Evolutionary conservation across 1,140 invertebrate species (phyloP).

Genomic region (Drosophila rufa): DNA sequence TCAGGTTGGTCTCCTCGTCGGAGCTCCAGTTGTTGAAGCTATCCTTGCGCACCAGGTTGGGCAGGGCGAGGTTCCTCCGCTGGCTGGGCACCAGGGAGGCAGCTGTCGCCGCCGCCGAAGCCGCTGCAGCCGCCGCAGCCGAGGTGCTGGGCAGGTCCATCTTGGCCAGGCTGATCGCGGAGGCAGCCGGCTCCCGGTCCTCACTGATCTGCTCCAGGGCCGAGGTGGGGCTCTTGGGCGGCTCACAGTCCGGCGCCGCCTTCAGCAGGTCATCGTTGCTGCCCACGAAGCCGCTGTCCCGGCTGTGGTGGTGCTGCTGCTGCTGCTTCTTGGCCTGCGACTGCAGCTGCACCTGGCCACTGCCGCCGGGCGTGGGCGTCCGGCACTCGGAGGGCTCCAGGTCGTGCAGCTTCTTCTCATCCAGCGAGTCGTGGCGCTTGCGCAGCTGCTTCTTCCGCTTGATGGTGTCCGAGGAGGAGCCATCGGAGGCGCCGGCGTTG

Average conservation of each 20-base stretch:
- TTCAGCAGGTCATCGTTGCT: conserved; percentile 94
- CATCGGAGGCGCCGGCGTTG: conserved; percentile 86
- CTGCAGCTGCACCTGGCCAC: conserved; percentile 48
- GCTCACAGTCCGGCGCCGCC: conserved; percentile 86
- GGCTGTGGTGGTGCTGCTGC: conserved; percentile 88
- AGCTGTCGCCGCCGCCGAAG: not conserved
- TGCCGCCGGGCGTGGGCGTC: conserved; percentile 85
- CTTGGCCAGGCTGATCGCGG: conserved; percentile 66
- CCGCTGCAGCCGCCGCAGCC: conserved; percentile 2
- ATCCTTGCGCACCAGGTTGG: conserved; percentile 89
- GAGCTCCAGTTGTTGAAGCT: conserved; percentile 97
- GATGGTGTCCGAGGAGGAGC: conserved; percentile 91
- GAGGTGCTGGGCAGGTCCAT: conserved; percentile 64
- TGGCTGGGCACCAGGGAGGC: conserved; percentile 8
- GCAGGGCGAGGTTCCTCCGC: conserved; percentile 58
- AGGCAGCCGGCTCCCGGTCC: conserved; percentile 74
- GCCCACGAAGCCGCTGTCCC: conserved; percentile 94
- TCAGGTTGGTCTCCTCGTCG: conserved; percentile 96
- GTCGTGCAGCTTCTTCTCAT: conserved; percentile 86
- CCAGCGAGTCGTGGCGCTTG: conserved; percentile 87
- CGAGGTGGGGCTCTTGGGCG: conserved; percentile 69
- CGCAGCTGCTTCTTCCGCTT: conserved; percentile 92
- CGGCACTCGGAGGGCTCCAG: conserved; percentile 85
- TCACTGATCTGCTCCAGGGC: conserved; percentile 75
- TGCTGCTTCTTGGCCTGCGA: conserved; percentile 78